Evolutionary conservation across 2,113 vertebrate genomes (phyloP).

Genomic region (Meles meles): DNA sequence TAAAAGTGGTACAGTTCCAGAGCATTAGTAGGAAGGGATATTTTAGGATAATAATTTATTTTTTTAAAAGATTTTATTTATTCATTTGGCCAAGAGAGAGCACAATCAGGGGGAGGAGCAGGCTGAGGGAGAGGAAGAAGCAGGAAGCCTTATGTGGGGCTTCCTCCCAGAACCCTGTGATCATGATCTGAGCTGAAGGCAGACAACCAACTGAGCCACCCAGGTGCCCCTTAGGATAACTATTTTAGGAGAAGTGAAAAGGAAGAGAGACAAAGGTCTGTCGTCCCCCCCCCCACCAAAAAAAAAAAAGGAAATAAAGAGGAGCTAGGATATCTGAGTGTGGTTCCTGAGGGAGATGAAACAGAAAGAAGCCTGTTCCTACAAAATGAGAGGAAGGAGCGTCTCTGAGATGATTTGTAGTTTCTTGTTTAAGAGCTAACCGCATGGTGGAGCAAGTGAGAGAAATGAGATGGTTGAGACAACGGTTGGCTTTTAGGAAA

Average conservation of each 20-base stretch:
- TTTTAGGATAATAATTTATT: not conserved
- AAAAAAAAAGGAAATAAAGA: not conserved
- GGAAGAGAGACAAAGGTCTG: not conserved
- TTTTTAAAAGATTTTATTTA: not conserved
- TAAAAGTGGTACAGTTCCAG: not conserved
- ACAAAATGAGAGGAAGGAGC: not conserved
- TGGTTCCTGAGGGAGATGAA: not conserved
- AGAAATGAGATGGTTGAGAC: not conserved
- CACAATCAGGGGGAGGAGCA: not conserved
- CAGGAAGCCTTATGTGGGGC: not conserved
- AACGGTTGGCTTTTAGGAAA: not conserved
- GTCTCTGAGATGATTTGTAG: not conserved
- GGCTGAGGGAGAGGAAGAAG: not conserved
- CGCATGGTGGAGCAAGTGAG: not conserved
- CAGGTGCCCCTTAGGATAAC: not conserved
- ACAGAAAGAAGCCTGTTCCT: not conserved
- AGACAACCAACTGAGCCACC: not conserved
- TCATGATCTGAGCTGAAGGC: not conserved
- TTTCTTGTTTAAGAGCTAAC: not conserved
- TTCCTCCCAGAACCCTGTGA: not conserved
- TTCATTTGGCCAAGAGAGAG: not conserved
- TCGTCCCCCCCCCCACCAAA: too few relatives aligned
- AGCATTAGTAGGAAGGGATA: not conserved
- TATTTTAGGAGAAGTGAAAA: not conserved
- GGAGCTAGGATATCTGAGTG: not conserved